Conservation (phyloP, 53 echinoderm and acorn worm genomes). For the Hippasteria phrygiana region DNA sequence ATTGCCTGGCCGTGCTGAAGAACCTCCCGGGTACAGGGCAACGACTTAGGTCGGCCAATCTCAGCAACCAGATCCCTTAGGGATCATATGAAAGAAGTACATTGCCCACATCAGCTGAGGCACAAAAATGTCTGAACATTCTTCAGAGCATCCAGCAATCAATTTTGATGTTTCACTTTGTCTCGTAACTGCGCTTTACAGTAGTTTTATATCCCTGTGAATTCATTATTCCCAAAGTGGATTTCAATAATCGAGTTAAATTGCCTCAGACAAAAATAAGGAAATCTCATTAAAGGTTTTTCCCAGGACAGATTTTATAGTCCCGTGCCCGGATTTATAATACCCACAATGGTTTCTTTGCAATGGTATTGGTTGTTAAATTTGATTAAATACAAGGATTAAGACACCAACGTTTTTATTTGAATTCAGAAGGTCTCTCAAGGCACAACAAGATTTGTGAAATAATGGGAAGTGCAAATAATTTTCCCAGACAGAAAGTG, state of each 20-base stretch:
- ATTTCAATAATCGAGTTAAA: constrained; percentile 45
- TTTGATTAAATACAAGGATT: neutral
- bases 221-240: constrained; percentile 44
- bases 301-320: too few relatives aligned
- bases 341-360: neutral
- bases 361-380: neutral
- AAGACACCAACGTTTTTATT: neutral
- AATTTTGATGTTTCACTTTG: neutral
- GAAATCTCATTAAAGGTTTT: neutral
- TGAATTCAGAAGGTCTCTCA: neutral
- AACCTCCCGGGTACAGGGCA: too few relatives aligned
- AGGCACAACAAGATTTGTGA: neutral
- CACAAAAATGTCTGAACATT: too few relatives aligned
- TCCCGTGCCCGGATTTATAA: too few relatives aligned
- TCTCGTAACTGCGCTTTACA: neutral
- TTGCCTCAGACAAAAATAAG: neutral
- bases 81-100: too few relatives aligned
- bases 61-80: too few relatives aligned
- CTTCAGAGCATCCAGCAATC: too few relatives aligned
- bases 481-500: too few relatives aligned
- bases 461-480: neutral
- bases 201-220: neutral
- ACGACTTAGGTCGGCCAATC: too few relatives aligned
- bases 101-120: too few relatives aligned
- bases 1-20: too few relatives aligned